Evolutionary conservation across 2,797 vertebrate genomes (phyloP).

Genomic region (Enteromius mattozi): DNA sequence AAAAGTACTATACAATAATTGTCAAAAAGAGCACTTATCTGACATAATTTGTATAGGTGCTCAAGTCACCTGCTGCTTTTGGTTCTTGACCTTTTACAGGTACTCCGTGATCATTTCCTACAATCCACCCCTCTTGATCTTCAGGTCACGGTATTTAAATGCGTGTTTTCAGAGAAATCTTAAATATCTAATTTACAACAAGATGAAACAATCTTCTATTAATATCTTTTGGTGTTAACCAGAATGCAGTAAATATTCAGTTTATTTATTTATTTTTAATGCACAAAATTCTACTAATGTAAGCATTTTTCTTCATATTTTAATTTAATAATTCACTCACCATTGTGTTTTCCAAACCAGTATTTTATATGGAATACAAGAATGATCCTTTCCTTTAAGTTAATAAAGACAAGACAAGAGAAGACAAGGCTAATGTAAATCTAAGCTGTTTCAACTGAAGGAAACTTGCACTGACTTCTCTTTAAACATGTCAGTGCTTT

Average conservation of each 20-base stretch:
- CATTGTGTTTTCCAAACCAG: neutral
- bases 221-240: neutral
- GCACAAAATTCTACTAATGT: neutral
- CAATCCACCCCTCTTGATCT: conserved; percentile 21
- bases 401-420: too few species aligned
- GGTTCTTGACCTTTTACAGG: conserved; percentile 13
- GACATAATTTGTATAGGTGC: conserved; percentile 28
- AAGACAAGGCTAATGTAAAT: too few species aligned
- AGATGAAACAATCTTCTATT: neutral
- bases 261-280: neutral
- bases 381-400: neutral
- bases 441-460: too few species aligned
- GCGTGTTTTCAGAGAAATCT: neutral
- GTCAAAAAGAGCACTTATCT: conserved; percentile 6
- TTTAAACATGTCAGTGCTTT: too few species aligned
- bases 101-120: neutral
- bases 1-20: conserved; percentile 16
- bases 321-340: neutral
- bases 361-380: neutral
- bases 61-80: neutral
- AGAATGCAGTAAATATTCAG: neutral
- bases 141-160: conserved; percentile 6
- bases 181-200: neutral
- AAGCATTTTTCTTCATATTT: neutral
- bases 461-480: too few species aligned